These are phyloP conservation scores for Eilema sororculum DNA, from an alignment of 2,888 invertebrate genomes.

Conservation along the genomic window DNA sequence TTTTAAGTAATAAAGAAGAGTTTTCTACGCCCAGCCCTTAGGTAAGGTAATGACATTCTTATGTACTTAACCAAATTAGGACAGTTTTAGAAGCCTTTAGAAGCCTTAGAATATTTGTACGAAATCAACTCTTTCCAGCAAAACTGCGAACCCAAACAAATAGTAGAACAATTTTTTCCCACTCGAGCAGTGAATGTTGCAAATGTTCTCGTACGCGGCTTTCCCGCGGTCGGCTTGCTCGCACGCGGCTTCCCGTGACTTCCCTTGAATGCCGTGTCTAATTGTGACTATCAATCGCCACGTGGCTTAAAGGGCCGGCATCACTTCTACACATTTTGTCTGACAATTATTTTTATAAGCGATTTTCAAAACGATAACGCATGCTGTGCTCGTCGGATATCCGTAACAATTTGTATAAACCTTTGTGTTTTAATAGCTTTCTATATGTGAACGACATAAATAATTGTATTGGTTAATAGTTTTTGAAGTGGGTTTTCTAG, in stretches of 20 bases:
- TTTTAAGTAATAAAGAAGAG: too few relatives aligned
- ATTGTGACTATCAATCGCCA: constrained; percentile 75
- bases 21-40: too few relatives aligned
- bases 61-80: too few relatives aligned
- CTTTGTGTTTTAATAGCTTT: constrained; percentile 6
- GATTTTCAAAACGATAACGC: constrained; percentile 29
- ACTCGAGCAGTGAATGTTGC: constrained; percentile 65
- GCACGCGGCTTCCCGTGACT: constrained; percentile 56
- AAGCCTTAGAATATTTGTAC: too few relatives aligned
- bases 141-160: constrained; percentile 62
- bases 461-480: neutral
- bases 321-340: constrained; percentile 30
- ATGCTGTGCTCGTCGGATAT: constrained; percentile 12
- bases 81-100: too few relatives aligned
- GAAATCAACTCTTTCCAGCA: neutral
- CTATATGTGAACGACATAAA: neutral
- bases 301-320: constrained; percentile 67
- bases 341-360: constrained; percentile 39
- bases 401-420: constrained; percentile 14
- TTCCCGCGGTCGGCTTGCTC: constrained; percentile 38
- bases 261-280: constrained; percentile 76
- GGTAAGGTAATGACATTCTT: too few relatives aligned
- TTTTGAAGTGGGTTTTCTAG: neutral
- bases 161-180: constrained; percentile 74
- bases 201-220: constrained; percentile 46